Conservation (phyloP, 2,888 invertebrate genomes). For the Acanthosoma haemorrhoidale region DNA sequence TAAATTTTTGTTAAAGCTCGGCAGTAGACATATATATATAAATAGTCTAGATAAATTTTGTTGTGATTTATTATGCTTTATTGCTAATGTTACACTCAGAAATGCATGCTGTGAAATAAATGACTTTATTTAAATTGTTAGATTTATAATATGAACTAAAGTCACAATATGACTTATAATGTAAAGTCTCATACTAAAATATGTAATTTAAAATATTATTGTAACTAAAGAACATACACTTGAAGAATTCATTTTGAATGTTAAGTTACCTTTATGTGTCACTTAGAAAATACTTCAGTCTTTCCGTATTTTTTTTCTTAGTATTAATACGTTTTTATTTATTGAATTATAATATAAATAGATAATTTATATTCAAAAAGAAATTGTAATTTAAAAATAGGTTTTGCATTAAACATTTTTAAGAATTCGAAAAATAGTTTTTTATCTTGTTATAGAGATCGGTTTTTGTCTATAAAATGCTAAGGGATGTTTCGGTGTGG, state of each 20-base stretch:
- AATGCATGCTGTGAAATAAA: neutral
- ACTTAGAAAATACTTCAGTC: neutral
- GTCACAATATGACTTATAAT: neutral
- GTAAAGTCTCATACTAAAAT: neutral
- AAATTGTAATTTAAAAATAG: neutral
- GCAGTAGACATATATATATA: neutral
- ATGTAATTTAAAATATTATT: neutral
- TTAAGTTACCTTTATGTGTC: slow-evolving; percentile 3
- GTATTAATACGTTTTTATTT: neutral
- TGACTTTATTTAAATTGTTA: neutral
- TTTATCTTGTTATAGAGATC: neutral
- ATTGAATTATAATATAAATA: neutral
- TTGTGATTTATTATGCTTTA: neutral
- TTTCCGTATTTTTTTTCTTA: neutral
- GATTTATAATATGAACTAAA: neutral
- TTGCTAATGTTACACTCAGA: neutral
- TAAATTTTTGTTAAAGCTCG: neutral
- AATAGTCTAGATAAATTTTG: neutral
- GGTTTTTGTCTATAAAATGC: slow-evolving; percentile 1
- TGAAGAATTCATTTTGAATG: neutral
- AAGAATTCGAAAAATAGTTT: neutral
- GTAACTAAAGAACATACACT: neutral
- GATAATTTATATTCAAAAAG: neutral
- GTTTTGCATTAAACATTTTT: neutral
- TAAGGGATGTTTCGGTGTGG: neutral